Evolutionary conservation across 2,888 invertebrate genomes (phyloP).

Genomic region (Leptopterna dolabrata): DNA sequence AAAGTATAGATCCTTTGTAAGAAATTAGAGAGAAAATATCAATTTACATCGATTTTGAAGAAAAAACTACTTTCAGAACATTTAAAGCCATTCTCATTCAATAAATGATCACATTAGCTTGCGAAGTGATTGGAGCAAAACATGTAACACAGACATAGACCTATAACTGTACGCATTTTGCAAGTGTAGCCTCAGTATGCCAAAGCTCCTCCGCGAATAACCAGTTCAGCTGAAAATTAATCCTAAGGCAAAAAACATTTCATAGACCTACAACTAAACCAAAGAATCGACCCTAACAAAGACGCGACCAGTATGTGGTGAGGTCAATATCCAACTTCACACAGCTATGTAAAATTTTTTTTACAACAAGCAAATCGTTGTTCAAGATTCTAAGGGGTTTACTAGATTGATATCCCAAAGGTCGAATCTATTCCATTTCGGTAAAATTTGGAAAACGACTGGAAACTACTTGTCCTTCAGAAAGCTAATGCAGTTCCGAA

Average conservation of each 20-base stretch:
- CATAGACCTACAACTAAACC: background rate
- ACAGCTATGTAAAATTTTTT: no score
- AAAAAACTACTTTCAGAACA: background rate
- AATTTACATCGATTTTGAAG: background rate
- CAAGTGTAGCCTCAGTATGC: background rate
- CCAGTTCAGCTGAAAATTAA: background rate
- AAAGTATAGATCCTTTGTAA: background rate
- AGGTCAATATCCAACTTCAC: no score
- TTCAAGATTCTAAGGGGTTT: no score
- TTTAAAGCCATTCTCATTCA: constrained; percentile 21
- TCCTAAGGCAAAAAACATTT: background rate
- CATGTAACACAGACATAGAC: background rate
- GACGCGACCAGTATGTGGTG: no score
- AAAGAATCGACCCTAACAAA: no score
- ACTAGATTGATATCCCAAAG: no score
- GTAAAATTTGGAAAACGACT: no score
- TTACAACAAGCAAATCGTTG: no score
- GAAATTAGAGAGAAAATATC: background rate
- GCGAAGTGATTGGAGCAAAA: background rate
- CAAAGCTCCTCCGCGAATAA: background rate
- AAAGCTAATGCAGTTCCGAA: no score
- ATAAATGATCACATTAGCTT: constrained; percentile 1
- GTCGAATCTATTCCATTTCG: no score
- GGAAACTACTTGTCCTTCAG: no score
- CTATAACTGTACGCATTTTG: background rate